Evolutionary conservation across 2,113 vertebrate genomes (phyloP).

Genomic region (Promerops cafer): DNA sequence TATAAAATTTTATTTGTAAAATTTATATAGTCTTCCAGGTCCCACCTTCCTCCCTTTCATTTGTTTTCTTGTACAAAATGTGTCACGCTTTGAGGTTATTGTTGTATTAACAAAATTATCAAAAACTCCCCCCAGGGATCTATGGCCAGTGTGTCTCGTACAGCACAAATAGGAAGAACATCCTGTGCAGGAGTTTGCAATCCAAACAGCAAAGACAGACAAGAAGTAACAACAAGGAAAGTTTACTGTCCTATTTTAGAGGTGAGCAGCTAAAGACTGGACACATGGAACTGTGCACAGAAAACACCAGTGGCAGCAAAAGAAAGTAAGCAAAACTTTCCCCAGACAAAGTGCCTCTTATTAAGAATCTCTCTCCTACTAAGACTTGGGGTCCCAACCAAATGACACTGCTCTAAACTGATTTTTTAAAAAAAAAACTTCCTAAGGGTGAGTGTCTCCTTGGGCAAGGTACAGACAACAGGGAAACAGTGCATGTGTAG

Average conservation of each 20-base stretch:
- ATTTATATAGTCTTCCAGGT: neutral
- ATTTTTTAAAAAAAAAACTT: neutral
- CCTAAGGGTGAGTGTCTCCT: neutral
- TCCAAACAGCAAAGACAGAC: neutral
- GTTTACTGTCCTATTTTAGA: neutral
- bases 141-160: fast-evolving
- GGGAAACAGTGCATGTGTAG: neutral
- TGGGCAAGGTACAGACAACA: neutral
- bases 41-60: neutral
- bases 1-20: neutral
- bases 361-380: neutral
- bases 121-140: neutral
- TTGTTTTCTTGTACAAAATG: neutral
- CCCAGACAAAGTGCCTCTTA: neutral
- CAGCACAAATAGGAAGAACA: neutral
- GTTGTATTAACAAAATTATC: neutral
- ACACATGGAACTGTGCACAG: neutral
- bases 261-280: neutral
- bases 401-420: neutral
- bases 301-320: neutral
- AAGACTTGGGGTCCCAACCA: neutral
- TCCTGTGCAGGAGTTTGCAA: neutral
- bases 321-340: neutral
- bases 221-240: neutral
- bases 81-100: fast-evolving